Conservation (phyloP, 64 coral and sea anemone genomes). For the Acropora yongei region DNA sequence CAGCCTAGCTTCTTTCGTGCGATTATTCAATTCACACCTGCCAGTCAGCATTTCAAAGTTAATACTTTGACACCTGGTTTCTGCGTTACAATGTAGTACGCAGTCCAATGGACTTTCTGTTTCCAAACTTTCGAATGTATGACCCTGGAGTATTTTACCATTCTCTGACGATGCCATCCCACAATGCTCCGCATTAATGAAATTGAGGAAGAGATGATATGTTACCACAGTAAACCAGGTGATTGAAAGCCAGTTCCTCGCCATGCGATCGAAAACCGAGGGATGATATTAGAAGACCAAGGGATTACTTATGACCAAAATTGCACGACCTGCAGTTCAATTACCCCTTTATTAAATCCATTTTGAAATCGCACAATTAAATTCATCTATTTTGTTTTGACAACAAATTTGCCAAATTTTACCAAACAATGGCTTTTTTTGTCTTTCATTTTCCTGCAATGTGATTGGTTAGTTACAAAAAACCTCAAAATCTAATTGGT, state of each 20-base stretch:
- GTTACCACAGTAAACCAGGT: background rate
- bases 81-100: background rate
- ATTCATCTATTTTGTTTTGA: no score
- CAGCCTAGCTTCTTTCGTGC: conserved; percentile 1
- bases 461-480: no score
- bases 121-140: background rate
- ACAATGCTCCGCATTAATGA: background rate
- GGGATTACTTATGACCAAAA: no score
- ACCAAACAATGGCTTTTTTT: no score
- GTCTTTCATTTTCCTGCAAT: no score
- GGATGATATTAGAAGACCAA: background rate
- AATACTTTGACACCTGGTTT: conserved; percentile 4
- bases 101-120: background rate
- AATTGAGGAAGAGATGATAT: background rate
- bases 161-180: background rate
- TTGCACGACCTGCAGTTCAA: no score
- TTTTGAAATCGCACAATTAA: no score
- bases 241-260: background rate
- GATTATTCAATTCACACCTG: background rate
- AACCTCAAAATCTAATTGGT: no score
- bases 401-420: no score
- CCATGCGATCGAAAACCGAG: background rate
- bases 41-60: background rate
- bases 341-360: no score
- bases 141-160: conserved; percentile 25